Conservation (phyloP, 2,113 vertebrate species). For the Steatornis caripensis region DNA sequence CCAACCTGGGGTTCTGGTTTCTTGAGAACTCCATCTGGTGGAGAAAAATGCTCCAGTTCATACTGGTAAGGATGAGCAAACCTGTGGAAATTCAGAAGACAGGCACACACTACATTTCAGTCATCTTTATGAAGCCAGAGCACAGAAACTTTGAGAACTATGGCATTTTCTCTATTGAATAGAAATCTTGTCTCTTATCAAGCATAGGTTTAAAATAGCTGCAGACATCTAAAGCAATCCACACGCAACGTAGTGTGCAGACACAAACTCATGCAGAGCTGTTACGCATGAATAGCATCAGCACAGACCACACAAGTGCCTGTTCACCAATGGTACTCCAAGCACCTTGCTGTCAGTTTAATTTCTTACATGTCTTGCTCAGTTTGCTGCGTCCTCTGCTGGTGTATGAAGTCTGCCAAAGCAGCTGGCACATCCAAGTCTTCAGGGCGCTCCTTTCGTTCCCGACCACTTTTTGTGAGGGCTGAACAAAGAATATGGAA, state of each 20-base stretch:
- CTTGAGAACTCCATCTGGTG: conserved; percentile 75
- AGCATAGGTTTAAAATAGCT: not conserved
- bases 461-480: conserved; percentile 84
- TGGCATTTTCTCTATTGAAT: not conserved
- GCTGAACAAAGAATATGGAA: conserved; percentile 58
- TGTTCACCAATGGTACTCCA: not conserved
- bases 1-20: conserved; percentile 86
- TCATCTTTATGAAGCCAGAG: not conserved
- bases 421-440: conserved; percentile 91
- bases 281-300: not conserved
- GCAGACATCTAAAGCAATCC: not conserved
- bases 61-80: conserved; percentile 94
- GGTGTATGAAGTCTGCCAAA: conserved; percentile 93
- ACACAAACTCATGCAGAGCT: conserved; percentile 26
- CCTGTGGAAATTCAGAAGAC: conserved; percentile 67
- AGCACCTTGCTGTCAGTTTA: not conserved
- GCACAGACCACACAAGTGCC: not conserved
- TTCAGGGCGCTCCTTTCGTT: conserved; percentile 84
- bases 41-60: conserved; percentile 85
- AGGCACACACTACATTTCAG: not conserved
- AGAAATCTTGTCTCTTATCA: not conserved
- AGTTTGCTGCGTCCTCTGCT: conserved; percentile 87
- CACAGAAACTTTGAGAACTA: not conserved
- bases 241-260: rapidly evolving
- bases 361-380: conserved; percentile 89